Base-by-base conservation (phyloP, 2,113 vertebrate species). In the Coptodon rendalli region DNA sequence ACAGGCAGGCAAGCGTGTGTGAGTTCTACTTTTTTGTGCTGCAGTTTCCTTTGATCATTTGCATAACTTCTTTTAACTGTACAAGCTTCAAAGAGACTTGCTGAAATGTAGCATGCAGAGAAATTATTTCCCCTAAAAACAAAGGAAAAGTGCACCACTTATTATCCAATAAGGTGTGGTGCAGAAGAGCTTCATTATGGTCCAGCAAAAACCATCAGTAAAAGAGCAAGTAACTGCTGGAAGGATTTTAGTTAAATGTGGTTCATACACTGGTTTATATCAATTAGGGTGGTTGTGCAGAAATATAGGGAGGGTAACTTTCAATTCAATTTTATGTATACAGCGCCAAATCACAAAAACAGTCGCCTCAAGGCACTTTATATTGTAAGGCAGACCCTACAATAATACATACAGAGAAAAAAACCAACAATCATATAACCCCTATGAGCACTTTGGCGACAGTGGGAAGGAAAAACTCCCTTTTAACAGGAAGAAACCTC, bases 61-160 rank as follows among this genome's bases (percentile, higher is more conserved):
- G 90, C 93, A 95, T 89, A 92, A 88, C 81, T 85, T 93, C 87
- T 92, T 93, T 91, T 81, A 94, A 87, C 90, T 89, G 89, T 85
- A 81, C 80, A 53, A 10, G 8, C 88, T 94, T 94, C 93, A 95
- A 95, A 94, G 89, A 56, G 85, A 81, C 83, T 80, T 6, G 82
- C 84, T 86, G 78, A 91, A 90, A 80, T 52, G 85, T 19, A 76
- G 59, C 83, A 85, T 86, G 88, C 84, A 90, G 86, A 89, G 76
- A 88, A 84, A 87, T n/a, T 59, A 76, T 14, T 81, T 80, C 6
- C 17, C 73, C 24, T 11, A 50, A 89, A 89, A 89, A 87, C 45
- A 82, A 80, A 61, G 85, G 86, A 48, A 86, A 90, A 22, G 36
- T 4, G 22, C 36, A 50, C 45, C 50, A 36, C n/a, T 16, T 11